A percentile compares a stretch with the other conserved stretches of the same genome.
phyloP scores from a whole-genome alignment of 1,140 invertebrate genomes.

The Calephelis virginiensis region DNA sequence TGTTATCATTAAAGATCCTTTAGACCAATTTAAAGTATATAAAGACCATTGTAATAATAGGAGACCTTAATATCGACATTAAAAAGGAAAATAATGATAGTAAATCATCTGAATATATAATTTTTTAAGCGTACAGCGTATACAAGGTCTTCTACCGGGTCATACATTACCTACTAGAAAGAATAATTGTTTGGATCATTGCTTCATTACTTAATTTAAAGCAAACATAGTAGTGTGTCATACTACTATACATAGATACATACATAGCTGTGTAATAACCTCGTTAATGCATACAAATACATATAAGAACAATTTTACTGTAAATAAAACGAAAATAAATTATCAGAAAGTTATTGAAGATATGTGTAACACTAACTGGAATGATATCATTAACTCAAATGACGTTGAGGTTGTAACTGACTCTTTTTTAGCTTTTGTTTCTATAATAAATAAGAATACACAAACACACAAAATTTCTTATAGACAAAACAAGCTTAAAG shows the following conservation, averaged over 20 bases:
- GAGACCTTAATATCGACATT: background rate
- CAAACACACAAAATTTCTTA: background rate
- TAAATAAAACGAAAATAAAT: background rate
- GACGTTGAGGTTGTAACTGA: background rate
- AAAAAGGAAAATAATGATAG: slow-evolving; percentile 1
- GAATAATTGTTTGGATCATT: background rate
- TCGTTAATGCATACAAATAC: background rate
- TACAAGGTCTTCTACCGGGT: background rate
- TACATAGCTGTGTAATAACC: background rate
- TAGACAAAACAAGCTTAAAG: background rate
- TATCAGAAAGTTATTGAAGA: background rate
- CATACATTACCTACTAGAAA: background rate
- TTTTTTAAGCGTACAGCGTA: background rate
- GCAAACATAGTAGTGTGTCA: background rate
- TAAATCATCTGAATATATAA: background rate
- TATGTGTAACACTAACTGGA: background rate
- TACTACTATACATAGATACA: too few species aligned
- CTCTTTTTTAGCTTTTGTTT: background rate
- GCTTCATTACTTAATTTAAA: background rate
- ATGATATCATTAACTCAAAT: background rate
- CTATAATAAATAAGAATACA: background rate
- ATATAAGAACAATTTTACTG: background rate
- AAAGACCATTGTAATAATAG: background rate
- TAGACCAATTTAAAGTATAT: background rate
- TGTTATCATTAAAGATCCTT: background rate